Evolutionary conservation across 2,797 vertebrate species (phyloP).

Genomic region (Aldrovandia affinis): DNA sequence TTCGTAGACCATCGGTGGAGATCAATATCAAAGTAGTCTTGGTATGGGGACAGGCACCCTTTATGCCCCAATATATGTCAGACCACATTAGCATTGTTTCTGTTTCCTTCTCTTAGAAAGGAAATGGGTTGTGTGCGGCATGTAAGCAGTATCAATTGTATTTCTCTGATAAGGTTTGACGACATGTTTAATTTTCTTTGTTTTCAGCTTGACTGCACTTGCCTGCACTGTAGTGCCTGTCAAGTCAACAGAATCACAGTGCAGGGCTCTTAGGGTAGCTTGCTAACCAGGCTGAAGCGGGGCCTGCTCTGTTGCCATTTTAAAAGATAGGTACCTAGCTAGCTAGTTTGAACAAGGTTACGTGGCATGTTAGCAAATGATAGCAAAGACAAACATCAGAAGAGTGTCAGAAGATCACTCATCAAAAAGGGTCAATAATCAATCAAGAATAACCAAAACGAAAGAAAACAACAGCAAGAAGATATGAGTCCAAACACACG

Average conservation of each 20-base stretch:
- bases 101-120: neutral
- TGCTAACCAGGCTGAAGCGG: neutral
- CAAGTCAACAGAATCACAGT: neutral
- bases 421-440: too few species aligned
- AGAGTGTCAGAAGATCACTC: too few species aligned
- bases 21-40: neutral
- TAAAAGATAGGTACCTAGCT: neutral
- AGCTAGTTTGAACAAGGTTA: neutral
- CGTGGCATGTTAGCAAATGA: too few species aligned
- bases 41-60: too few species aligned
- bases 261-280: too few species aligned
- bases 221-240: neutral
- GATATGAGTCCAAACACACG: too few species aligned
- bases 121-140: too few species aligned
- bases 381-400: too few species aligned
- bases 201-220: neutral
- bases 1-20: neutral
- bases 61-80: neutral
- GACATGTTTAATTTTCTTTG: neutral
- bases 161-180: neutral
- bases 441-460: too few species aligned
- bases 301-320: neutral
- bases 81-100: neutral
- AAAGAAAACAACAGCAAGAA: too few species aligned
- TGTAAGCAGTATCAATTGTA: neutral